Conservation (phyloP, 1,140 invertebrate genomes). For the Kradibia gibbosae region DNA sequence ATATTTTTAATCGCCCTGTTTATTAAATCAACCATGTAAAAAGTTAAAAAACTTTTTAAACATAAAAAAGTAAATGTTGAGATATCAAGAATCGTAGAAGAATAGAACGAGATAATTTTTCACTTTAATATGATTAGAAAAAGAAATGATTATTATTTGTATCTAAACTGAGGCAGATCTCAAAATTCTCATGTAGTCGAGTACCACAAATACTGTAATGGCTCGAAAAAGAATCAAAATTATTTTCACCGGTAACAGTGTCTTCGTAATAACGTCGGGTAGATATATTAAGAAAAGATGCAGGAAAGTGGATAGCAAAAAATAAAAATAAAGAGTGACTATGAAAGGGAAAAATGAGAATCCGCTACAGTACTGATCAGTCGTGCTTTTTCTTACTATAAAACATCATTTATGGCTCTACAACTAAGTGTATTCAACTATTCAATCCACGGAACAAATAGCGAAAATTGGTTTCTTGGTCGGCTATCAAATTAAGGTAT, state of each 20-base stretch:
- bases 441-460: conserved; percentile 57
- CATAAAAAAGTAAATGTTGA: not conserved
- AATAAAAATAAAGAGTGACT: not conserved
- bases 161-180: not conserved
- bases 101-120: not conserved
- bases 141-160: conserved; percentile 30
- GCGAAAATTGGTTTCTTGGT: conserved; percentile 54
- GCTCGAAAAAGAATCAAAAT: not conserved
- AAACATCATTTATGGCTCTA: not conserved
- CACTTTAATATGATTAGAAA: not conserved
- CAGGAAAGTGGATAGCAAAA: not conserved
- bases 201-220: not conserved
- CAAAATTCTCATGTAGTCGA: conserved; percentile 5
- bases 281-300: not conserved
- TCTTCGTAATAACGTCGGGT: not conserved
- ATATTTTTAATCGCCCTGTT: not conserved
- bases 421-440: conserved; percentile 56
- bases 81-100: not conserved
- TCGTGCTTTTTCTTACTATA: not conserved
- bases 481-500: conserved; percentile 62
- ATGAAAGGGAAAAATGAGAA: not conserved
- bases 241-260: not conserved
- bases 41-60: not conserved
- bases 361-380: not conserved
- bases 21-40: conserved; percentile 34